A percentile compares a stretch with the other conserved stretches of the same genome.
Conservation (phyloP, 2,113 vertebrate species). For the Pollachius pollachius region DNA sequence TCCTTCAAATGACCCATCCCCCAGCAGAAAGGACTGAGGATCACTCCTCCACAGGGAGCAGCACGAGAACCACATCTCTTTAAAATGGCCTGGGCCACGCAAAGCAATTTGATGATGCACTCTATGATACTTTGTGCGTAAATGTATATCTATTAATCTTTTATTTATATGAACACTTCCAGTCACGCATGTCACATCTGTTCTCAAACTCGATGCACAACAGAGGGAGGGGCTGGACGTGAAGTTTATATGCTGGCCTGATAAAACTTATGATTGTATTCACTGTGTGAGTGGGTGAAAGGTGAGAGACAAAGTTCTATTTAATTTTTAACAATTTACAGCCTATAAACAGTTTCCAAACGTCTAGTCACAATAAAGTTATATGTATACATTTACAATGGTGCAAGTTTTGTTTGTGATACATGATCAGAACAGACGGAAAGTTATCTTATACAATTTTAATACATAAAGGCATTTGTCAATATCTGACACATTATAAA, state of each 20-base stretch:
- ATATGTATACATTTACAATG: conserved; percentile 12
- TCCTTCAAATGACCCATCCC: not conserved
- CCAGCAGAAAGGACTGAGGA: not conserved
- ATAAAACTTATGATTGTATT: not conserved
- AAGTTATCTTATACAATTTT: conserved; percentile 14
- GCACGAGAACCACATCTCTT: not conserved
- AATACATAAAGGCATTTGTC: conserved; percentile 27
- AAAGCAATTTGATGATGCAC: conserved; percentile 7
- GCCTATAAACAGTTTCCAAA: conserved; percentile 27
- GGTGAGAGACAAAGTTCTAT: not conserved
- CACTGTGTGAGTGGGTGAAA: conserved; percentile 31
- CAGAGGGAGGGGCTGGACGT: not conserved
- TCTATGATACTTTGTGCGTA: conserved; percentile 12
- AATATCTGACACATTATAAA: conserved; percentile 41
- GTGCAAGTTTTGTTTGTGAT: conserved; percentile 4
- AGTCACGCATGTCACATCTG: not conserved
- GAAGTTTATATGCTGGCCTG: not conserved
- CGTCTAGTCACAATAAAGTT: conserved; percentile 54
- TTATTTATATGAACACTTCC: not conserved
- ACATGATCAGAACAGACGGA: not conserved
- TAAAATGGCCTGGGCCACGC: conserved; percentile 3
- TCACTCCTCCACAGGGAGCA: no score
- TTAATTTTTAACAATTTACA: conserved; percentile 44
- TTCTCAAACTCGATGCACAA: not conserved
- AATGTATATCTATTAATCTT: not conserved